Base-by-base conservation (phyloP, 2,113 vertebrate species). In the Pleuronectes platessa region DNA sequence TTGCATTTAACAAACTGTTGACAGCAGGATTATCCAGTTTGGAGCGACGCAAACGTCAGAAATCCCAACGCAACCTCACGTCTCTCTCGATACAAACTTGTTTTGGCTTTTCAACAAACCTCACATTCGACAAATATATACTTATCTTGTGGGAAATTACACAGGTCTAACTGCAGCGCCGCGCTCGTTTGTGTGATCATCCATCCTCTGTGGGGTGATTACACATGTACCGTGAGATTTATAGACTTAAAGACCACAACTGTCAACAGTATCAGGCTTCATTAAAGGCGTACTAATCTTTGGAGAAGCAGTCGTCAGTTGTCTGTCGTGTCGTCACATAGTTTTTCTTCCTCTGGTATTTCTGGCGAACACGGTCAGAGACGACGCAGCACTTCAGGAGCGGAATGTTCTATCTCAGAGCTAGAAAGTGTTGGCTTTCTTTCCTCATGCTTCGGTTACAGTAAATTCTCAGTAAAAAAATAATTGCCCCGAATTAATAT, bases 1-100 rank as follows among this genome's bases (percentile, higher is more conserved):
- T 90, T 89, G 92, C 86, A 75, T 91, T 92, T 92, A 92, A 90
- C 89, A 91, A 94, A 93, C 90, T 90, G 93, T 91, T 93, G 90
- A 93, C 89, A 92, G 87, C 86, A 58, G 90, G 91, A 95, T 94
- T 93, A 93, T 93, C 88, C 88, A 70, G 88, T 89, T 87, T 86
- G 90, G 68, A 47, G 81, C 78, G 71, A 83, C 76, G 84, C 87
- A 89, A 79, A 93, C 79, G 77, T 84, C 88, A 87, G 67, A 91
- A 91, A 82, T 77, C 76, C 49, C 20, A 68, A 56, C 77, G 63
- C 84, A 83, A 76, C 80, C 86, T 76, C 76, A 81, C 68, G 63
- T 89, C 71, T 89, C 76, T 82, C 37, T 82, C 37, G 53, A 86
- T 82, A 78, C 80, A 68, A 84, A 85, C 81, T 20, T 81, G 60